Base-by-base conservation (phyloP, 2,888 invertebrate genomes). In the Troides aeacus region DNA sequence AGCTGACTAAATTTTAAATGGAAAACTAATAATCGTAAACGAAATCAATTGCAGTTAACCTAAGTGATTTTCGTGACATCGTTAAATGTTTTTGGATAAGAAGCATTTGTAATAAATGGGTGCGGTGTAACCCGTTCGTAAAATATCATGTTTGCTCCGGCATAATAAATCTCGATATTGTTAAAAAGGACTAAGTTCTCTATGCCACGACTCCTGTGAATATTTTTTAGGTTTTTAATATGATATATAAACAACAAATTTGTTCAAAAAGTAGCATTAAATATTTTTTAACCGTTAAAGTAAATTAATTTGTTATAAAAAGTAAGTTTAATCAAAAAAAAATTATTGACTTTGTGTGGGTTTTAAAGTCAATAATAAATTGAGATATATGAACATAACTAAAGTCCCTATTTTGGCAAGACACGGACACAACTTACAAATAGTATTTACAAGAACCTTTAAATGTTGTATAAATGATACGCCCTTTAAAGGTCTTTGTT, bases 401-500 rank as follows among this genome's bases (percentile, higher is more conserved):
- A 50, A 39, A 10, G 50, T 12, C 2, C 18, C 15, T 50, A 50
- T 50, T 50, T 50, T 50, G 50, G 15, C 15, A 50, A 50, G 18
- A 50, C 15, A 50, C 50, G 50, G 50, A 50, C 17, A 50, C 18
- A 2, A 17, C 18, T 50, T 12, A 50, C 18, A 18, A 50, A 50
- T 50, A 50, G 39, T 18, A 64, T 23, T 24, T 63, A 18, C 23
- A 23, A 23, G 24, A 8, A 56, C 23, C 60, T 66, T 50, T 66
- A 56, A 66, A 66, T 66, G 56, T 56, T 62, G 56, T 39, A 42
- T 64, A 39, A 60, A 60, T 5, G 24, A 68, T 64, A 68, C 60
- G 64, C 68, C 64, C 64, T 68, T 68, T 68, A 68, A 68, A 68
- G 68, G 68, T 68, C 57, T 50, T 53, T 53, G 60, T 68, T 58